phyloP scores from a whole-genome alignment of 2,797 vertebrate genomes.

The Pagetopsis macropterus region DNA sequence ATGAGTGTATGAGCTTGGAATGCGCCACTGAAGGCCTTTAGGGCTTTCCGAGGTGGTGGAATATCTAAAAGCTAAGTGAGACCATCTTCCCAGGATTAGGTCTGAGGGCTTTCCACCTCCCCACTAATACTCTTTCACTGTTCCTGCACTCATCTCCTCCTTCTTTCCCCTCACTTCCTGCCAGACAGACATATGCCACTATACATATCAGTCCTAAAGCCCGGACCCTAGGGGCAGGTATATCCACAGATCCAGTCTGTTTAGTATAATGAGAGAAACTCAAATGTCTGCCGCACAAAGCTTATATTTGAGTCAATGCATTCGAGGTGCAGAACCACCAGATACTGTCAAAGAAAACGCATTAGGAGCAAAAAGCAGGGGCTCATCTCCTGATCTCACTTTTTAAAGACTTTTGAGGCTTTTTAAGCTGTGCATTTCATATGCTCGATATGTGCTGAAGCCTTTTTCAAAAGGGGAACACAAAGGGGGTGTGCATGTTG shows the following conservation, averaged over 20 bases:
- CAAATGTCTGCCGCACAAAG: constrained; percentile 30
- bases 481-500: constrained; percentile 19
- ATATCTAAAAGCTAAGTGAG: constrained; percentile 76
- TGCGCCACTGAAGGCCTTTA: constrained; percentile 67
- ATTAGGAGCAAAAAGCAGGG: background rate
- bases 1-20: constrained; percentile 78
- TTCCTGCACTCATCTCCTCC: constrained; percentile 47
- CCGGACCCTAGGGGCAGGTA: constrained; percentile 40
- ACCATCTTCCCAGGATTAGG: constrained; percentile 75
- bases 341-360: constrained; percentile 20
- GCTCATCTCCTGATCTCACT: constrained; percentile 26
- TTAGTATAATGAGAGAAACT: constrained; percentile 48
- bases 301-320: constrained; percentile 41
- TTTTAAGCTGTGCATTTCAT: constrained; percentile 27
- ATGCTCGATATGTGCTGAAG: constrained; percentile 19
- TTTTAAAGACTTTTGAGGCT: constrained; percentile 10
- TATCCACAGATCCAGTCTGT: constrained; percentile 41
- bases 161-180: constrained; percentile 18
- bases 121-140: constrained; percentile 54
- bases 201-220: constrained; percentile 58
- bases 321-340: constrained; percentile 1
- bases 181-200: constrained; percentile 54
- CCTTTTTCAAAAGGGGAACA: constrained; percentile 27
- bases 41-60: constrained; percentile 72
- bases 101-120: constrained; percentile 65